phyloP scores from a whole-genome alignment of 1,140 invertebrate genomes.

The Drosophila sechellia region DNA sequence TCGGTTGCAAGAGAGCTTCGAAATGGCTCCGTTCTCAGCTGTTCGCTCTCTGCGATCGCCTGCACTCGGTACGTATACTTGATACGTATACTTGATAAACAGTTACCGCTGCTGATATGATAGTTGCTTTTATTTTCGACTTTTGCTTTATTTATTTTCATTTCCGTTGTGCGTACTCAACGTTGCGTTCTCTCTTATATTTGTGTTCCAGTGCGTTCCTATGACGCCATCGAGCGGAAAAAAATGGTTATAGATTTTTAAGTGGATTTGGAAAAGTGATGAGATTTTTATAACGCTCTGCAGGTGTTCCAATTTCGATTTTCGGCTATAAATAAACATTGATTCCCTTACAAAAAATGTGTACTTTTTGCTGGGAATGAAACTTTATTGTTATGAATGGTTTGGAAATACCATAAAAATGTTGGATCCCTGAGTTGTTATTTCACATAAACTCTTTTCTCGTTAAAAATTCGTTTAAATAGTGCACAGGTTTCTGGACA shows the following conservation, averaged over 20 bases:
- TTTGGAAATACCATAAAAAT: conserved; percentile 18
- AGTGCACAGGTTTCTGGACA: neutral
- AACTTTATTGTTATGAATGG: conserved; percentile 30
- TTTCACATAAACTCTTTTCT: conserved; percentile 19
- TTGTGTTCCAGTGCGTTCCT: conserved; percentile 23
- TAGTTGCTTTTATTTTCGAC: conserved; percentile 36
- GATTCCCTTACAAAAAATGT: conserved; percentile 7
- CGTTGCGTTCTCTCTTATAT: conserved; percentile 25
- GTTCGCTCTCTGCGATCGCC: conserved; percentile 19
- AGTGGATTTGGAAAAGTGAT: conserved; percentile 50
- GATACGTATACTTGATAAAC: conserved; percentile 29
- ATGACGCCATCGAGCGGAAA: conserved; percentile 56
- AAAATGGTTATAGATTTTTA: conserved; percentile 48
- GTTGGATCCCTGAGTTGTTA: conserved; percentile 11
- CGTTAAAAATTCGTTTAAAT: neutral
- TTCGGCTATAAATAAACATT: conserved; percentile 30
- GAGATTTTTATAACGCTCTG: conserved; percentile 55
- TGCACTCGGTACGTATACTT: conserved; percentile 32
- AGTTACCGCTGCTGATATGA: conserved; percentile 14
- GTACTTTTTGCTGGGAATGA: conserved; percentile 12
- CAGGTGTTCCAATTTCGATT: conserved; percentile 49
- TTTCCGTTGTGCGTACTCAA: conserved; percentile 29
- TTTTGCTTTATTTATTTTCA: conserved; percentile 8
- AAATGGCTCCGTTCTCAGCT: conserved; percentile 1
- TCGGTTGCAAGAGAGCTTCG: conserved; percentile 19